A percentile compares a stretch with the other conserved stretches of the same genome.
These are phyloP conservation scores for Plebejus argus DNA, from an alignment of 2,888 invertebrate genomes.

Conservation along the genomic window DNA sequence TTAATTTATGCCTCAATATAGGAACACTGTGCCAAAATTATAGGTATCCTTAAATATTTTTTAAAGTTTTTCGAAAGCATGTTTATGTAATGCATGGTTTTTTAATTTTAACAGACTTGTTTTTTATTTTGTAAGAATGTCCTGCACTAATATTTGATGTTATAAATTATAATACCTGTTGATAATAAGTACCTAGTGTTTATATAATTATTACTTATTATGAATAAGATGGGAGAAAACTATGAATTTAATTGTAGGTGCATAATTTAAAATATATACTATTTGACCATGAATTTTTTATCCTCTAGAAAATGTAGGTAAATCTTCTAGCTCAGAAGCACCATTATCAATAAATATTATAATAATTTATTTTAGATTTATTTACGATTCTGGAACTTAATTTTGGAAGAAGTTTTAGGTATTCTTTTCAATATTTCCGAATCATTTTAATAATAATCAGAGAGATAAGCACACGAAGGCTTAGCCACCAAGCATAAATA, in stretches of 20 bases:
- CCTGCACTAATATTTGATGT: neutral
- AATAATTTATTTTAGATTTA: neutral
- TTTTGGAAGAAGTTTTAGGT: neutral
- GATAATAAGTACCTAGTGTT: no score
- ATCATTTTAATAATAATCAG: neutral
- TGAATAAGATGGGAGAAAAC: neutral
- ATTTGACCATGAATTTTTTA: no score
- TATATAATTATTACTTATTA: neutral
- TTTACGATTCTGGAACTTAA: neutral
- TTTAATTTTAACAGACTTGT: conserved; percentile 37
- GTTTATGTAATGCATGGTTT: conserved; percentile 40
- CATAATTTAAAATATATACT: no score
- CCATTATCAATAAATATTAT: neutral
- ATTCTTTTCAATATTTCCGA: neutral
- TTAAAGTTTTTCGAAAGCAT: conserved; percentile 6
- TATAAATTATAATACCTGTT: neutral
- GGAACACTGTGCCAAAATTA: conserved; percentile 22
- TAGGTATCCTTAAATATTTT: conserved; percentile 15
- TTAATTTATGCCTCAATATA: conserved; percentile 43
- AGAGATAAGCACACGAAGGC: no score
- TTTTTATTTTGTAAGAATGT: conserved; percentile 40
- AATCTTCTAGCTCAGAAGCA: no score
- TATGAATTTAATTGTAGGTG: no score
- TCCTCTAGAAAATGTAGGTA: no score
- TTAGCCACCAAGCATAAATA: neutral